Percentiles rank a stretch among this genome's conserved stretches.
Evolutionary conservation across 2,113 vertebrate genomes (phyloP).

Genomic region (Phrynosoma blainvillii): DNA sequence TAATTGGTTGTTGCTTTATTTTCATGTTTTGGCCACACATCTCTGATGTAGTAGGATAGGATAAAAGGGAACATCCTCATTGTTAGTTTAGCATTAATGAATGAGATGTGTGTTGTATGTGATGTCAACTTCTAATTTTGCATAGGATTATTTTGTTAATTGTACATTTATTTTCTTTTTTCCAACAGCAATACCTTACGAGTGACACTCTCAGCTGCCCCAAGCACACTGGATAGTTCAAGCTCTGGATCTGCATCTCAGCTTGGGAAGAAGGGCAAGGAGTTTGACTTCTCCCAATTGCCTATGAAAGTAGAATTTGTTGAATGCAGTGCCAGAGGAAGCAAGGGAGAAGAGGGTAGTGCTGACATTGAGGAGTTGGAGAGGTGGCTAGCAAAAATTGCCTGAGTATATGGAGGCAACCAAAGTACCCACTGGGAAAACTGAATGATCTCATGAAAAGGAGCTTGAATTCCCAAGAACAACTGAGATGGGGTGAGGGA

Average conservation of each 20-base stretch:
- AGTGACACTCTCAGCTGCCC: conserved; percentile 90
- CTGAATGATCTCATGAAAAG: background rate
- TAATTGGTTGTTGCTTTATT: background rate
- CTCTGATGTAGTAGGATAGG: background rate
- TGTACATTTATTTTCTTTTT: conserved; percentile 35
- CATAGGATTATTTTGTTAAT: background rate
- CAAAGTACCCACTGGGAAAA: conserved; percentile 2
- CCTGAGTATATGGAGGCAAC: conserved; percentile 61
- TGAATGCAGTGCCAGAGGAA: conserved; percentile 90
- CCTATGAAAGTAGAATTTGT: conserved; percentile 91
- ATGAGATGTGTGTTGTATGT: background rate
- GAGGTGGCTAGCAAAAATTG: conserved; percentile 85
- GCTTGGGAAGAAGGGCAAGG: conserved; percentile 93
- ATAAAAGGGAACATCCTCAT: background rate
- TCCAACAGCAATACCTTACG: conserved; percentile 89
- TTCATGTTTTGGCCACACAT: background rate
- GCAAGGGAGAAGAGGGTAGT: conserved; percentile 78
- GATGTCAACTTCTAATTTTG: background rate
- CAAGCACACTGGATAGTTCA: conserved; percentile 89
- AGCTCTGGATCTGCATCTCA: conserved; percentile 72
- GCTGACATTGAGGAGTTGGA: conserved; percentile 84
- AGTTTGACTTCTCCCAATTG: conserved; percentile 95
- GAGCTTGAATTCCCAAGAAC: background rate
- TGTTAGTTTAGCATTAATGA: background rate
- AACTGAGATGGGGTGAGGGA: background rate